phyloP scores from a whole-genome alignment of 2,113 vertebrate species.

The Elachura formosa region DNA sequence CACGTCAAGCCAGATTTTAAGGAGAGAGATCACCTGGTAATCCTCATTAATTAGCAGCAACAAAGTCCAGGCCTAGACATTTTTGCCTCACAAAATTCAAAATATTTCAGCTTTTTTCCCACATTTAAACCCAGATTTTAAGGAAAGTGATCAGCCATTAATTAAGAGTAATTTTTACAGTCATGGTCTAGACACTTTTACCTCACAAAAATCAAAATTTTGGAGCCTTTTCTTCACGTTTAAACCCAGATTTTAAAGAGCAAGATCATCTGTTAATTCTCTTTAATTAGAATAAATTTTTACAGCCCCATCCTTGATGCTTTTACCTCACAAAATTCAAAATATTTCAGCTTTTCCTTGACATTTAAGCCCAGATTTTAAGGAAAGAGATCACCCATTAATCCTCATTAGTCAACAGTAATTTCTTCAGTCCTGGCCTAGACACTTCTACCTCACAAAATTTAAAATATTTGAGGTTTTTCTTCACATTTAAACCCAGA shows the following conservation, averaged over 20 bases:
- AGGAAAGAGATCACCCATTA: no score
- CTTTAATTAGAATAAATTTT: no score
- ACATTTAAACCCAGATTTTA: background rate
- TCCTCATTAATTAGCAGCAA: no score
- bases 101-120: no score
- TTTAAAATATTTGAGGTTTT: background rate
- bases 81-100: background rate
- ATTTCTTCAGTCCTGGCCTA: fast-evolving
- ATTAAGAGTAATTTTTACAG: no score
- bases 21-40: fast-evolving
- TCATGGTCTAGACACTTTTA: no score
- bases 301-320: fast-evolving
- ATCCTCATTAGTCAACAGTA: no score
- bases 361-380: background rate
- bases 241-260: background rate
- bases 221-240: background rate
- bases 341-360: no score
- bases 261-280: no score
- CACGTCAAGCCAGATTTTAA: background rate
- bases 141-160: no score
- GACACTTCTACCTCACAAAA: background rate
- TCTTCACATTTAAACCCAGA: background rate
- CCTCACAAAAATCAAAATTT: no score
- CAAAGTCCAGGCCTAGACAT: fast-evolving
- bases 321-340: background rate